Evolutionary conservation across 1,140 invertebrate genomes (phyloP).

Genomic region (Conus ventricosus): DNA sequence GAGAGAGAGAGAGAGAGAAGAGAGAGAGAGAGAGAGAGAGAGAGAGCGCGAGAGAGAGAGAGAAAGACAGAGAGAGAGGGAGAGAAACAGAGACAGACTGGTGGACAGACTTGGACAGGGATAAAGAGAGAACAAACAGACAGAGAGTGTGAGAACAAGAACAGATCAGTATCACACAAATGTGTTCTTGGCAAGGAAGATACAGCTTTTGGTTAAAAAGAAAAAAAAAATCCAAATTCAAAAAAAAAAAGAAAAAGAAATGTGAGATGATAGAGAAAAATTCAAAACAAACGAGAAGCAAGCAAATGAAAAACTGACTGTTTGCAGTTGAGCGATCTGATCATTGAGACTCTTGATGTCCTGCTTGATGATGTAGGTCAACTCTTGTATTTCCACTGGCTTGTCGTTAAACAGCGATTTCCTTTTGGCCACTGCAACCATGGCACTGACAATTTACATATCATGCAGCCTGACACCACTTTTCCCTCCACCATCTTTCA

Average conservation of each 20-base stretch:
- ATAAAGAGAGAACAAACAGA: neutral
- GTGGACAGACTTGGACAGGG: neutral
- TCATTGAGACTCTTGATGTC: slow-evolving; percentile 96
- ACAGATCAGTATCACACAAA: neutral
- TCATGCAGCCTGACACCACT: too few relatives aligned
- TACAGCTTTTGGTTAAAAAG: too few relatives aligned
- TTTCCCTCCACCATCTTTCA: too few relatives aligned
- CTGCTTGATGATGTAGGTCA: slow-evolving; percentile 98
- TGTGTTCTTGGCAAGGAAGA: too few relatives aligned
- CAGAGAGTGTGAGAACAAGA: neutral
- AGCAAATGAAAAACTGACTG: slow-evolving; percentile 56
- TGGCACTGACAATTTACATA: too few relatives aligned
- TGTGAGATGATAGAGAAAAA: neutral
- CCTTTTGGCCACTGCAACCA: slow-evolving; percentile 90
- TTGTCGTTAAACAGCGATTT: slow-evolving; percentile 97
- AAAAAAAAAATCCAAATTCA: neutral
- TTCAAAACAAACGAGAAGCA: slow-evolving; percentile 5
- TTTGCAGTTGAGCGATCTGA: slow-evolving; percentile 87
- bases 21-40: neutral
- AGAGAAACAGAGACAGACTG: too few relatives aligned
- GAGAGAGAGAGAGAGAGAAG: too few relatives aligned
- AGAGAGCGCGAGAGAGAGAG: neutral
- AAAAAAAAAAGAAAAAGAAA: neutral
- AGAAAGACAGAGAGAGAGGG: neutral
- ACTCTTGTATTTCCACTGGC: slow-evolving; percentile 95